Percentiles rank a stretch among this genome's conserved stretches.
These are phyloP conservation scores for Diaphora mendica DNA, from an alignment of 2,888 invertebrate species.

Conservation along the genomic window DNA sequence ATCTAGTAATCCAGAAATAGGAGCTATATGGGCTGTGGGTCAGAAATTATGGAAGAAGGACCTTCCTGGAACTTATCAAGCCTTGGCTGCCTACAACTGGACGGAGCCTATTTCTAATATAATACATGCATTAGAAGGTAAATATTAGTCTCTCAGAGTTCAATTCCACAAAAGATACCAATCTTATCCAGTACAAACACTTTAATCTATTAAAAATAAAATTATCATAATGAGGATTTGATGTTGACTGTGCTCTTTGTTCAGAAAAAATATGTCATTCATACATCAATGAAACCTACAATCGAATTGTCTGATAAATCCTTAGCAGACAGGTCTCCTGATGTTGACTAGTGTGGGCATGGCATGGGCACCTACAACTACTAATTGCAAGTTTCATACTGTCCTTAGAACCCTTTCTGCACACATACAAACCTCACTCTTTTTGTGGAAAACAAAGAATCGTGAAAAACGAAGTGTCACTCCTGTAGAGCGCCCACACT, in stretches of 20 bases:
- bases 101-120: constrained; percentile 92
- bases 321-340: background rate
- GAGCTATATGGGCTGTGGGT: constrained; percentile 93
- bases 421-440: too few species aligned
- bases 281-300: background rate
- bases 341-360: too few species aligned
- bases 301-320: background rate
- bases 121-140: constrained; percentile 93
- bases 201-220: too few species aligned
- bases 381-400: too few species aligned
- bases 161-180: background rate
- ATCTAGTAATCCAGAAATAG: constrained; percentile 90
- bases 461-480: too few species aligned
- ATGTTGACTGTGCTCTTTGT: too few species aligned
- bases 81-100: constrained; percentile 92
- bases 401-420: too few species aligned
- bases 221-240: too few species aligned
- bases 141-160: constrained; percentile 12
- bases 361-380: too few species aligned
- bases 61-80: constrained; percentile 92
- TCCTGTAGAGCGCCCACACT: too few species aligned
- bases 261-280: background rate
- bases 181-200: too few species aligned
- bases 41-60: constrained; percentile 95
- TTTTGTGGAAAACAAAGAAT: too few species aligned